Evolutionary conservation across 2,888 invertebrate species (phyloP).

Genomic region (Eugnorisma glareosa): DNA sequence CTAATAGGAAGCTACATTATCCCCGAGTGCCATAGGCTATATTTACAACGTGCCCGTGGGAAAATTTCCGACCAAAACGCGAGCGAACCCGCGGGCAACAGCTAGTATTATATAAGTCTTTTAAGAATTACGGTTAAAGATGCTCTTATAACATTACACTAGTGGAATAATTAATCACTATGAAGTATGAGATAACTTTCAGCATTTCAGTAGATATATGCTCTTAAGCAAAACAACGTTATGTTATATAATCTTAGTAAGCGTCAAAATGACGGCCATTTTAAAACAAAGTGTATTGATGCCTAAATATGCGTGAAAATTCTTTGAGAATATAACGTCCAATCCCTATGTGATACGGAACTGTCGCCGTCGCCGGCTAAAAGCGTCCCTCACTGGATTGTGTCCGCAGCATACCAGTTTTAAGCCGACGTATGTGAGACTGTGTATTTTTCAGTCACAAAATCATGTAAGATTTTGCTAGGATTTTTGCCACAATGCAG

Average conservation of each 20-base stretch:
- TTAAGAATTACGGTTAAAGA: background rate
- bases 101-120: too few species aligned
- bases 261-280: background rate
- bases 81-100: too few species aligned
- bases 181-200: background rate
- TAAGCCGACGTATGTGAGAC: conserved; percentile 15
- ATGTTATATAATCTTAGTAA: background rate
- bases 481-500: background rate
- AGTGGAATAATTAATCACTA: background rate
- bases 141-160: background rate
- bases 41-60: too few species aligned
- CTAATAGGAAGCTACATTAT: too few species aligned
- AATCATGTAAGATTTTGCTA: conserved; percentile 15
- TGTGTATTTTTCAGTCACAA: background rate
- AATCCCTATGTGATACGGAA: background rate
- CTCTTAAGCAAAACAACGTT: background rate
- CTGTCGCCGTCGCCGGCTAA: conserved; percentile 3
- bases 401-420: conserved; percentile 4
- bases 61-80: too few species aligned
- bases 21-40: too few species aligned
- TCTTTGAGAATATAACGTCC: background rate
- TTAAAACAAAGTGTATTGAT: background rate
- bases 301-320: background rate
- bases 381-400: conserved; percentile 15
- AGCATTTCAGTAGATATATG: background rate